Conservation (phyloP, 2,113 vertebrate genomes). For the Protobothrops mucrosquamatus region DNA sequence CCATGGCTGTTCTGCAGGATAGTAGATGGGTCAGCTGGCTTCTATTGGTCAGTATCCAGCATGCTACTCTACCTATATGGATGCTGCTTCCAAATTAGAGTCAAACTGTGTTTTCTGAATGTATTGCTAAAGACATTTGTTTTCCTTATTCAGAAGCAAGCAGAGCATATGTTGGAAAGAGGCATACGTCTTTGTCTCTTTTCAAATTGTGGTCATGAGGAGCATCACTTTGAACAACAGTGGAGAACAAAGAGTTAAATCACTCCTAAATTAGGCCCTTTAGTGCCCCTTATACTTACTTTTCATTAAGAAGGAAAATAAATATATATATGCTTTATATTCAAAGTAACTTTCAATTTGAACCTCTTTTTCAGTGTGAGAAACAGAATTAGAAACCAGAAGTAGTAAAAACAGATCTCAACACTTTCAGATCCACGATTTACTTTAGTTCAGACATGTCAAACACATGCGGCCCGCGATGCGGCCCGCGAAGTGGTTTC, state of each 20-base stretch:
- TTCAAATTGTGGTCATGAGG: not conserved
- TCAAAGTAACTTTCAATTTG: not conserved
- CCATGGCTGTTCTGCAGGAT: not conserved
- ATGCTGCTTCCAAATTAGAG: not conserved
- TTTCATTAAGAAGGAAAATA: not conserved
- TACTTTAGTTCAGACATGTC: not conserved
- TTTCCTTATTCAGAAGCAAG: not conserved
- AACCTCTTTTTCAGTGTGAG: not conserved
- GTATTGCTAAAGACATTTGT: not conserved
- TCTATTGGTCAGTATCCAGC: not conserved
- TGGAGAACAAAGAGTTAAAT: not conserved
- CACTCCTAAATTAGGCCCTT: not conserved
- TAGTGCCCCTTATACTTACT: not conserved
- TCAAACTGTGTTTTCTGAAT: not conserved
- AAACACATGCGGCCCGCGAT: too few relatives aligned
- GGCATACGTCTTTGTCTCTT: not conserved
- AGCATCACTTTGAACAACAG: not conserved
- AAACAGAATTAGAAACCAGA: not conserved
- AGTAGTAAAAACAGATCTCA: not conserved
- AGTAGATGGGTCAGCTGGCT: not conserved
- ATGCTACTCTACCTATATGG: not conserved
- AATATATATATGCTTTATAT: not conserved
- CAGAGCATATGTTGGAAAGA: not conserved
- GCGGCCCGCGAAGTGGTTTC: too few relatives aligned
- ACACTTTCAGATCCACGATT: not conserved